Evolutionary conservation across 2,888 invertebrate species (phyloP).

Genomic region (Homarus gammarus): DNA sequence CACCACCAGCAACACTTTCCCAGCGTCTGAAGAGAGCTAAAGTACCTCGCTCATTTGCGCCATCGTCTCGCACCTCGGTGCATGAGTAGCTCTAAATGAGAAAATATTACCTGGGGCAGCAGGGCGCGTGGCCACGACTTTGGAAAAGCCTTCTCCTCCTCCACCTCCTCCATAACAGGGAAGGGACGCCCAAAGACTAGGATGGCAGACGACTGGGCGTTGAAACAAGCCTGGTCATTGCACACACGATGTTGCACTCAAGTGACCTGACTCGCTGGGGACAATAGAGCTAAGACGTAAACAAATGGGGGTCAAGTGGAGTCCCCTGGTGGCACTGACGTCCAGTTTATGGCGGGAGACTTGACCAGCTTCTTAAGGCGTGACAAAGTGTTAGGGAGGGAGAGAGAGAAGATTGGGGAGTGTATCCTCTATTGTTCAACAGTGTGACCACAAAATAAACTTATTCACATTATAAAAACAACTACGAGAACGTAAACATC

Average conservation of each 20-base stretch:
- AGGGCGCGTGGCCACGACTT: slow-evolving; percentile 9
- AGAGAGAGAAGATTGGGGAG: background rate
- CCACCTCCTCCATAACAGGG: background rate
- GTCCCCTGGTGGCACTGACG: slow-evolving; percentile 27
- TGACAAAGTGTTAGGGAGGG: background rate
- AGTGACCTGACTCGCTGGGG: slow-evolving; percentile 5
- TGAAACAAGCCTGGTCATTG: background rate
- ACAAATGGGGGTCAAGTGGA: slow-evolving; percentile 52
- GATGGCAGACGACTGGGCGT: background rate
- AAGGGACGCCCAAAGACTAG: background rate
- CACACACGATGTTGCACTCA: slow-evolving; percentile 12
- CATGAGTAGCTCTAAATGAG: slow-evolving; percentile 47
- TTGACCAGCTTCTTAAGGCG: too few relatives aligned
- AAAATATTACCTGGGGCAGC: slow-evolving; percentile 44
- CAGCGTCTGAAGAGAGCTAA: too few relatives aligned
- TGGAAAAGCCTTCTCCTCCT: background rate
- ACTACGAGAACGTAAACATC: too few relatives aligned
- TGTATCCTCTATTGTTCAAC: too few relatives aligned
- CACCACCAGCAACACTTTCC: too few relatives aligned
- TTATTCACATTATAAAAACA: too few relatives aligned
- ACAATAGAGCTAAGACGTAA: slow-evolving; percentile 43
- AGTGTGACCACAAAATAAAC: too few relatives aligned
- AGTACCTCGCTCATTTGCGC: background rate
- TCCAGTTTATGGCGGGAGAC: slow-evolving; percentile 18
- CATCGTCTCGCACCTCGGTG: too few relatives aligned